A percentile compares a stretch with the other conserved stretches of the same genome.
Conservation (phyloP, 2,797 vertebrate species). For the Sylvilagus floridanus region DNA sequence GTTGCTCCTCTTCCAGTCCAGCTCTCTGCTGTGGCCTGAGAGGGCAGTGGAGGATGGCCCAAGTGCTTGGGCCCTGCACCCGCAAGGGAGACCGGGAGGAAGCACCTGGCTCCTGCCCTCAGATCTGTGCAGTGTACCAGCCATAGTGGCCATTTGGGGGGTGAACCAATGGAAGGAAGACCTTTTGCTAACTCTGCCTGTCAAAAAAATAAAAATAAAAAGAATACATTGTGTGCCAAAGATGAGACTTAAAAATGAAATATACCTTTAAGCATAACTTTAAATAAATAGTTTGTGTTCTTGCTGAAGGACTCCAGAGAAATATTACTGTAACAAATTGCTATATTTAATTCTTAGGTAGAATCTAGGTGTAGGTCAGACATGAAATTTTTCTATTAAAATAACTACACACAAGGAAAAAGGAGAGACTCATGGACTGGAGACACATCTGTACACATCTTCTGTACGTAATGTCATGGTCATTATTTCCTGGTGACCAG, state of each 20-base stretch:
- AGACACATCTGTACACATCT: conserved; percentile 47
- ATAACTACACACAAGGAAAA: conserved; percentile 88
- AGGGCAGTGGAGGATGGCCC: too few species aligned
- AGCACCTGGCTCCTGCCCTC: too few species aligned
- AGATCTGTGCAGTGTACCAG: too few species aligned
- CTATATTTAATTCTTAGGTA: conserved; percentile 79
- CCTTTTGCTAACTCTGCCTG: too few species aligned
- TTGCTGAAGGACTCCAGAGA: conserved; percentile 67
- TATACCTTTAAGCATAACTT: conserved; percentile 77
- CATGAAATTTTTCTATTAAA: conserved; percentile 83
- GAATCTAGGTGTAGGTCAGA: conserved; percentile 65
- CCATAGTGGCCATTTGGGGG: too few species aligned
- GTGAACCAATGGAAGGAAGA: too few species aligned
- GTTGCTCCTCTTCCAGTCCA: too few species aligned
- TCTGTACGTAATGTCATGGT: neutral
- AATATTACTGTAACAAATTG: conserved; percentile 78
- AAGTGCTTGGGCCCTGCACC: too few species aligned
- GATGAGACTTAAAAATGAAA: conserved; percentile 77
- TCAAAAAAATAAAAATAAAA: too few species aligned
- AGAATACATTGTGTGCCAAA: conserved; percentile 24
- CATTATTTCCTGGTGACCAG: conserved; percentile 20
- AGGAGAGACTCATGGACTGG: conserved; percentile 65
- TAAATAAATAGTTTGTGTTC: conserved; percentile 78
- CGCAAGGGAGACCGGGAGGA: too few species aligned
- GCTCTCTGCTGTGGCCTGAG: too few species aligned